A percentile compares a stretch with the other conserved stretches of the same genome.
phyloP scores from a whole-genome alignment of 37 sponge, comb jelly and placozoan genomes.

The Geodia barretti region DNA sequence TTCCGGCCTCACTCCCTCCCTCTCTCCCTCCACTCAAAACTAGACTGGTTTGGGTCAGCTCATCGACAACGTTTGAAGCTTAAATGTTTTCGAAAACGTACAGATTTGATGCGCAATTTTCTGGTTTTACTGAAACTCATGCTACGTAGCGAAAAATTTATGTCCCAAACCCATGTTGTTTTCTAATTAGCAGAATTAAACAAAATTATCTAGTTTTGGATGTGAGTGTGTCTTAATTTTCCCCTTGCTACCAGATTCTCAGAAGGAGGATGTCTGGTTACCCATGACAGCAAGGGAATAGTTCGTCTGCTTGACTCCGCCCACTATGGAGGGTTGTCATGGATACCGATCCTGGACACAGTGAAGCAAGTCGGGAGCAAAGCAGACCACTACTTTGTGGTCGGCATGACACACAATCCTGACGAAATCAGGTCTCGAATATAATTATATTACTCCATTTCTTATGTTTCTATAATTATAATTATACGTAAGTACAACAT shows the following conservation, averaged over 20 bases:
- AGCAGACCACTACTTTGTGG: conserved; percentile 67
- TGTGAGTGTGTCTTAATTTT: not conserved
- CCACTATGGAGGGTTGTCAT: conserved; percentile 54
- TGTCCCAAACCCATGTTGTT: no score
- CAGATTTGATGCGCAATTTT: no score
- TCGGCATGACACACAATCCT: conserved; percentile 75
- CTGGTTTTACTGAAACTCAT: no score
- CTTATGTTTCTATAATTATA: no score
- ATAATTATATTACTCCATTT: not conserved
- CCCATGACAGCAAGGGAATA: conserved; percentile 70
- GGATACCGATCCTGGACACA: conserved; percentile 72
- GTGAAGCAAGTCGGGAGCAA: conserved; percentile 59
- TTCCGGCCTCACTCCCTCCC: conserved; percentile 64
- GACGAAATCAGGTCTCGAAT: conserved; percentile 56
- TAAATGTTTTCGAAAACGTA: no score
- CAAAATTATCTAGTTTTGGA: no score
- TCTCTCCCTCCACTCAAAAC: conserved; percentile 42
- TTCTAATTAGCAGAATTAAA: no score
- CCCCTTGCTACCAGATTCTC: conserved; percentile 42
- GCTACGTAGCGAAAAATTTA: no score
- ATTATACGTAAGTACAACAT: no score
- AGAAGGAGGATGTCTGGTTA: conserved; percentile 46
- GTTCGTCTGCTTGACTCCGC: conserved; percentile 44
- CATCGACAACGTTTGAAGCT: no score
- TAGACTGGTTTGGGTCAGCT: conserved; percentile 72